Conservation (phyloP, 2,797 vertebrate genomes). For the Syngnathus rostellatus region DNA sequence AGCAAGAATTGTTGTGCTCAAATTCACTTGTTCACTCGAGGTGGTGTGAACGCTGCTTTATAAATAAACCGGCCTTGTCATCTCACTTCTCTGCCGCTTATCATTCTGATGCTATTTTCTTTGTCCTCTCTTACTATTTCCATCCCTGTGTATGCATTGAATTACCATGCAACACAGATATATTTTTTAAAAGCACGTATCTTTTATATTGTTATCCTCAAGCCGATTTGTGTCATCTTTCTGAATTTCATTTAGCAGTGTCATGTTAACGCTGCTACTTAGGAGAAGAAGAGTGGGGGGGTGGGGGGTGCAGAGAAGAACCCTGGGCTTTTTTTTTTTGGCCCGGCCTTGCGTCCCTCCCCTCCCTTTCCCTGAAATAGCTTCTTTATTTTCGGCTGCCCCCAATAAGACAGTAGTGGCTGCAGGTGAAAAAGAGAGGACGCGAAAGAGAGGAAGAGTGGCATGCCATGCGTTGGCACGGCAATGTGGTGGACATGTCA, state of each 20-base stretch:
- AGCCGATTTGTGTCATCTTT: not conserved
- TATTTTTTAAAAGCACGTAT: not conserved
- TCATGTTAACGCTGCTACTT: not conserved
- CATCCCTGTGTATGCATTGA: not conserved
- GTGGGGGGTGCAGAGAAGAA: not conserved
- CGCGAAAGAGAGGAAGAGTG: not conserved
- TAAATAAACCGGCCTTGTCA: constrained; percentile 5
- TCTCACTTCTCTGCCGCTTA: constrained; percentile 1
- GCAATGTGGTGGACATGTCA: not conserved
- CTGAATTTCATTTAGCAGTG: not conserved
- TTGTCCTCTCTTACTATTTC: constrained; percentile 1
- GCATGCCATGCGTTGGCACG: not conserved
- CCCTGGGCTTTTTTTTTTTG: constrained; percentile 4
- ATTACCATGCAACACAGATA: not conserved
- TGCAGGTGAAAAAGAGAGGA: constrained; percentile 4
- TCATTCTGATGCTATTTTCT: constrained; percentile 7
- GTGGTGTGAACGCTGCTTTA: not conserved
- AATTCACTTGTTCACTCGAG: not conserved
- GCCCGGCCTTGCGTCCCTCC: not conserved
- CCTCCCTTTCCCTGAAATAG: constrained; percentile 2
- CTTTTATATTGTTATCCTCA: not conserved
- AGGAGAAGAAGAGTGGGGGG: not conserved
- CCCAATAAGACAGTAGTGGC: constrained; percentile 2
- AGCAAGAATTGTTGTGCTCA: too few species aligned
- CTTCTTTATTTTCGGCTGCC: constrained; percentile 5